Percentiles rank a stretch among this genome's conserved stretches.
phyloP scores from a whole-genome alignment of 2,888 invertebrate species.

The Andricus quercusramuli region DNA sequence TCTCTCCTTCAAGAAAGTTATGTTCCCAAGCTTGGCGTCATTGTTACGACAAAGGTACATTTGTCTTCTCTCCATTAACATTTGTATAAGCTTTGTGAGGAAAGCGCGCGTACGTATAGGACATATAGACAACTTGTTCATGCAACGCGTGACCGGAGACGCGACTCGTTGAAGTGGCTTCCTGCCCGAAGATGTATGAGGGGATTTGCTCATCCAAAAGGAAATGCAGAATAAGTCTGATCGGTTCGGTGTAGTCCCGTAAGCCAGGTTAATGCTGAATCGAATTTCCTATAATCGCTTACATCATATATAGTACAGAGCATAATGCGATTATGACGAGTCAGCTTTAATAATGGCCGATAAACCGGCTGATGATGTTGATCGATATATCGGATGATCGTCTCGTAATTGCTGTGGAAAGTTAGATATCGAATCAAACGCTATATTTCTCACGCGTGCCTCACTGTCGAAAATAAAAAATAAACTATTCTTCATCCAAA shows the following conservation, averaged over 20 bases:
- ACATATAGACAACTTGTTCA: conserved; percentile 33
- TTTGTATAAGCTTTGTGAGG: conserved; percentile 16
- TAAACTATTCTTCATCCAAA: not conserved
- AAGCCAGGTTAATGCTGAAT: conserved; percentile 11
- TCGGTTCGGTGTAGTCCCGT: conserved; percentile 12
- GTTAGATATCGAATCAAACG: not conserved
- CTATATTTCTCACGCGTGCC: not conserved
- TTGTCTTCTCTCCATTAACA: conserved; percentile 33
- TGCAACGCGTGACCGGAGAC: conserved; percentile 26
- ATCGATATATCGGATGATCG: conserved; percentile 19
- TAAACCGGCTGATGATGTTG: conserved; percentile 22
- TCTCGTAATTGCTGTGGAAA: conserved; percentile 22
- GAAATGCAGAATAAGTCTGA: conserved; percentile 18
- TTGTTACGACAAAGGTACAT: conserved; percentile 24
- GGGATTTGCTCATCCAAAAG: conserved; percentile 13
- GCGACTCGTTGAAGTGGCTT: conserved; percentile 10
- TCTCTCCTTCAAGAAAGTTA: not conserved
- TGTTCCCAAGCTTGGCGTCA: not conserved
- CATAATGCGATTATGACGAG: conserved; percentile 31
- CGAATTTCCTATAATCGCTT: conserved; percentile 12
- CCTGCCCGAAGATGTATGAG: conserved; percentile 23
- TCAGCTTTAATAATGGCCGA: conserved; percentile 26
- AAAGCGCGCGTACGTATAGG: conserved; percentile 2
- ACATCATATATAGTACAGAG: not conserved
- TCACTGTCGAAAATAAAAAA: not conserved